Evolutionary conservation across 2,888 invertebrate species (phyloP).

Genomic region (Sinohyriopsis cumingii): DNA sequence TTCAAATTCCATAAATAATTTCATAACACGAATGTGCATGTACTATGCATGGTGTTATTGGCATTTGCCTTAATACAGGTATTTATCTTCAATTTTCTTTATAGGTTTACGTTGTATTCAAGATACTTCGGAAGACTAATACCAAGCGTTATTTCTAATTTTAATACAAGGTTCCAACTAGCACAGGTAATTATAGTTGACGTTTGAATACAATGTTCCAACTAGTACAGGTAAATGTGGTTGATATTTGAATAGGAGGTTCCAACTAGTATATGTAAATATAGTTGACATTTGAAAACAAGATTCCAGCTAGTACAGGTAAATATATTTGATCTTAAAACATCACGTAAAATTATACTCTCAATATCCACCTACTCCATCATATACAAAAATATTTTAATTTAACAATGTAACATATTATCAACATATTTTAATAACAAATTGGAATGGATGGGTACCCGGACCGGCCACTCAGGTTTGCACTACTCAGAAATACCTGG

Average conservation of each 20-base stretch:
- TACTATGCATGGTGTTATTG: too few relatives aligned
- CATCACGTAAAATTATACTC: conserved; percentile 63
- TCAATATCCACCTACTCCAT: too few relatives aligned
- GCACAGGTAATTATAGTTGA: conserved; percentile 76
- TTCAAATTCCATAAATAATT: too few relatives aligned
- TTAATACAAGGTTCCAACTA: conserved; percentile 80
- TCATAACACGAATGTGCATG: too few relatives aligned
- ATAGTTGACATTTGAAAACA: conserved; percentile 78
- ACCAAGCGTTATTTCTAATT: conserved; percentile 80
- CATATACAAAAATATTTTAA: too few relatives aligned
- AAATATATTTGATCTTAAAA: not conserved
- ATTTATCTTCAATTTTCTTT: conserved; percentile 10
- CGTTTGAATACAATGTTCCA: conserved; percentile 80
- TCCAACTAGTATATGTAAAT: conserved; percentile 81
- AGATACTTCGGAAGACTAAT: conserved; percentile 86
- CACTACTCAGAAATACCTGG: too few relatives aligned
- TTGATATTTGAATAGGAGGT: conserved; percentile 81
- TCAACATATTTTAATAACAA: too few relatives aligned
- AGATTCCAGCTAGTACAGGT: conserved; percentile 81
- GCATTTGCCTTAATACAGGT: not conserved
- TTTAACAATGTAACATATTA: too few relatives aligned
- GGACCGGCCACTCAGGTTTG: too few relatives aligned
- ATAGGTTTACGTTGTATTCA: conserved; percentile 86
- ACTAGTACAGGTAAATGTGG: conserved; percentile 81
- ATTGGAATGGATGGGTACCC: too few relatives aligned